Conservation (phyloP, 2,797 vertebrate genomes). For the Pseudotriccus pelzelni region DNA sequence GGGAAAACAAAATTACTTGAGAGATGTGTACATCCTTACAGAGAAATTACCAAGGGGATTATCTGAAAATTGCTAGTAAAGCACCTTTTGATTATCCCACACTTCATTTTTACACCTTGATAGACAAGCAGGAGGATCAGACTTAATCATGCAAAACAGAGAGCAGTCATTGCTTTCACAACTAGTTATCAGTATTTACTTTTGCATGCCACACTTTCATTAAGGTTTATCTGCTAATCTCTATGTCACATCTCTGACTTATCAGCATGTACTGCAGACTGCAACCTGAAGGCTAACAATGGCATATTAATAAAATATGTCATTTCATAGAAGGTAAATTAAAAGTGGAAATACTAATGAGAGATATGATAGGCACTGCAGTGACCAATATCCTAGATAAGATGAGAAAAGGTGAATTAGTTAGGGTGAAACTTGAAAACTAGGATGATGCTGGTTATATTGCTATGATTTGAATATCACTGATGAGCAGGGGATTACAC, state of each 20-base stretch:
- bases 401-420: neutral
- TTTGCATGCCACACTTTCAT: neutral
- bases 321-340: neutral
- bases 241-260: neutral
- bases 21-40: neutral
- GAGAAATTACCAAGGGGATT: neutral
- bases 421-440: neutral
- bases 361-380: neutral
- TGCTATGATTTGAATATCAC: neutral
- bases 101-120: neutral
- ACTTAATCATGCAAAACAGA: neutral
- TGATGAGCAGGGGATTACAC: neutral
- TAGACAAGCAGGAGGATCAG: neutral
- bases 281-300: neutral
- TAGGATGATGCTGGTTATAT: neutral
- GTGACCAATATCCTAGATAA: neutral
- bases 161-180: neutral
- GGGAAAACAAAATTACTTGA: conserved; percentile 41
- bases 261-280: neutral
- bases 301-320: neutral
- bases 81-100: neutral
- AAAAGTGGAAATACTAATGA: conserved; percentile 1
- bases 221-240: neutral
- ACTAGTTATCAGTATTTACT: neutral
- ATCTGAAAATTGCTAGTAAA: neutral